These are phyloP conservation scores for Seira ritae DNA, from an alignment of 2,888 invertebrate species.

Conservation along the genomic window DNA sequence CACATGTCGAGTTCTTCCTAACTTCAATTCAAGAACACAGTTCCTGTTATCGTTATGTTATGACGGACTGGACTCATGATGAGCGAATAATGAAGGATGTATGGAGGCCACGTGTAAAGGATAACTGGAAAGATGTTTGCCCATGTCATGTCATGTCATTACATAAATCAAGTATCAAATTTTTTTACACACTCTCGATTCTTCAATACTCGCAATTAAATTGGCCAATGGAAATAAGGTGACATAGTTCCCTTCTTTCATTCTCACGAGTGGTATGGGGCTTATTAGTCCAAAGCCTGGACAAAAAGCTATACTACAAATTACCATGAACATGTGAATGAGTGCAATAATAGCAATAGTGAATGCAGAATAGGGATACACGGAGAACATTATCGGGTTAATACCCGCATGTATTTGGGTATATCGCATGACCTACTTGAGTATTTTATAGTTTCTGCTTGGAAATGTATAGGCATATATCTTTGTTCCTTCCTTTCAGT, in stretches of 20 bases:
- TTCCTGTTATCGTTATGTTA: not conserved
- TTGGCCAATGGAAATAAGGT: not conserved
- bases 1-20: not conserved
- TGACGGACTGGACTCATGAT: too few relatives aligned
- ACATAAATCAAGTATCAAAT: not conserved
- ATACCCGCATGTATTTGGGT: constrained; percentile 1
- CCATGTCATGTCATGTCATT: not conserved
- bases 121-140: not conserved
- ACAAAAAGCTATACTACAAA: not conserved
- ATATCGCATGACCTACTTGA: not conserved
- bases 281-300: not conserved
- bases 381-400: not conserved
- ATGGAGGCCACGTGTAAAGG: constrained; percentile 5
- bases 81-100: not conserved
- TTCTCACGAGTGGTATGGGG: not conserved
- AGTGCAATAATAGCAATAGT: not conserved
- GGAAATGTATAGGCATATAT: not conserved
- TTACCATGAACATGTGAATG: not conserved
- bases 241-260: not conserved
- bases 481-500: not conserved
- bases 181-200: not conserved
- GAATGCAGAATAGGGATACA: not conserved
- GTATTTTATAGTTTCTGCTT: too few relatives aligned
- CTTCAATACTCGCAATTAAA: not conserved
- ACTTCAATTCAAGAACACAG: not conserved